Evolutionary conservation across 2,113 vertebrate species (phyloP), one percentile per base, ranked within the genome.

Genomic region (Ascaphus truei): DNA sequence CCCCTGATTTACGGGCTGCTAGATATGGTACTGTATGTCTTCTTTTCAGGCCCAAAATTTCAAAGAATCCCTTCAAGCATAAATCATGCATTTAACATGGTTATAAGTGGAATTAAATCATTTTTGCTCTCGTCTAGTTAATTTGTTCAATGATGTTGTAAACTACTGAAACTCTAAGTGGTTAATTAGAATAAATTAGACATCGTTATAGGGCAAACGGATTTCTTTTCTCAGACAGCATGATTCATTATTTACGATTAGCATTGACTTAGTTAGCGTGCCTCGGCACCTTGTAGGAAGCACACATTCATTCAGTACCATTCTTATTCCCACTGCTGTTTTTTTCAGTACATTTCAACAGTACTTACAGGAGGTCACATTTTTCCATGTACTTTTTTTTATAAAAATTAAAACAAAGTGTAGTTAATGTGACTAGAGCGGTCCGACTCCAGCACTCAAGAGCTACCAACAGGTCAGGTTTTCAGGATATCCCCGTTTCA

Each of bases 111-210:
- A 53, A 53, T 52, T 8, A 53, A 52, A 53, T 53, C 47, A 22
- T 65, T 65, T 53, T 31, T 65, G 27, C 41, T 55, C 36, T 43
- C 50, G 41, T 66, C 50, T 43, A 31, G 50, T 55, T 29, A 43
- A 23, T 66, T 55, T 43, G 63, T 55, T 66, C 63, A 55, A 41
- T 66, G 50, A 55, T 43, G 50, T 66, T 43, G 63, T 34, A 66
- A 64, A 66, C 18, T 10, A 12, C 13, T 4, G 12, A 55, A 30
- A 55, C 55, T 26, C 16, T 47, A 36, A 53, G 23, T 27, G 15
- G 37, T 53, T 65, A 55, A 43, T 55, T 66, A 23, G 16, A 30
- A 41, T 16, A 55, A 41, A 55, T 43, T 8, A 13, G 63, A 30
- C 15, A 2, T 33, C 34, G 9, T 50, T 26, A 51, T 34, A 20